A percentile compares a stretch with the other conserved stretches of the same genome.
Conservation (phyloP, 1,140 invertebrate genomes). For the Rhagoletis zephyria region DNA sequence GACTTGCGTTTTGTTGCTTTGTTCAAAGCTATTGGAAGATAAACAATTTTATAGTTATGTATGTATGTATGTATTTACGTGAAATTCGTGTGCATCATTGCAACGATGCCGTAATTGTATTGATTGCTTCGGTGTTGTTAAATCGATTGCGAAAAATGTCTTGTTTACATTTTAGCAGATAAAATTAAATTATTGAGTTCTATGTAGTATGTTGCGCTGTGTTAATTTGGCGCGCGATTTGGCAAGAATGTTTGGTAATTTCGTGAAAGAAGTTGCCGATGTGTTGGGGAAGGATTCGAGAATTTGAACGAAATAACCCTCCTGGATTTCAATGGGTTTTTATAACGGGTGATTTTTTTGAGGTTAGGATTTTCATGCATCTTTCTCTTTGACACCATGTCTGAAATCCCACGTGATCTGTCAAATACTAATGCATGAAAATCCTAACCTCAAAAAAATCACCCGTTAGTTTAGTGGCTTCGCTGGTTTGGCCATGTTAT, state of each 20-base stretch:
- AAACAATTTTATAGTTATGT: background rate
- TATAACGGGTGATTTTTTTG: too few relatives aligned
- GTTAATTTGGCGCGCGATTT: background rate
- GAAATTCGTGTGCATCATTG: background rate
- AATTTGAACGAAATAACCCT: too few relatives aligned
- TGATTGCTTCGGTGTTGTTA: background rate
- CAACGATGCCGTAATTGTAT: constrained; percentile 8
- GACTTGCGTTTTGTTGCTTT: background rate
- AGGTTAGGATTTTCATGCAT: too few relatives aligned
- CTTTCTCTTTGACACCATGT: too few relatives aligned
- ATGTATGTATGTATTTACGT: background rate
- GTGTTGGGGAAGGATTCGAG: too few relatives aligned
- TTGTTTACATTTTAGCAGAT: background rate
- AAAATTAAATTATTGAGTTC: constrained; percentile 3
- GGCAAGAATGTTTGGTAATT: background rate
- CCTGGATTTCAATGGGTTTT: too few relatives aligned
- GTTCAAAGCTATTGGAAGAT: background rate
- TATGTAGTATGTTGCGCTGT: background rate
- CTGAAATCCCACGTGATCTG: too few relatives aligned
- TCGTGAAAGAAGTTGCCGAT: background rate
- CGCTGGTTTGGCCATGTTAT: too few relatives aligned
- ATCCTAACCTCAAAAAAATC: too few relatives aligned
- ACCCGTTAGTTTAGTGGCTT: too few relatives aligned
- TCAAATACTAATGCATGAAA: too few relatives aligned
- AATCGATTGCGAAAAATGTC: constrained; percentile 26